Conservation (phyloP, 2,888 invertebrate species). For the Chaitophorus viminalis region DNA sequence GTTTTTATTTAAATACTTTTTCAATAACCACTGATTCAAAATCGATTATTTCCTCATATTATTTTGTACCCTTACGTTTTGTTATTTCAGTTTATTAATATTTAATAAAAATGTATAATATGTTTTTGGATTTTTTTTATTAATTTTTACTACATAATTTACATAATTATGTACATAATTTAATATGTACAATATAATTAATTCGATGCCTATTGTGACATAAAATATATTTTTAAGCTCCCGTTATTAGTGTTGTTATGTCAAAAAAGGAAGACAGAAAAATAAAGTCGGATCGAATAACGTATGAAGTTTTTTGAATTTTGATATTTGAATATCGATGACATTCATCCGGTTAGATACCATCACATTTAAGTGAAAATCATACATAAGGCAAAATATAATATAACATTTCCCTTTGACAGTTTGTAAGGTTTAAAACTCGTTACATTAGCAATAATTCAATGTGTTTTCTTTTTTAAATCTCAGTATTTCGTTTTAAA, state of each 20-base stretch:
- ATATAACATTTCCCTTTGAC: background rate
- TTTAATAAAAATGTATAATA: too few species aligned
- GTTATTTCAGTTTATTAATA: too few species aligned
- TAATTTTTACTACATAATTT: too few species aligned
- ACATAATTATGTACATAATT: too few species aligned
- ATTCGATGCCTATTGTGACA: too few species aligned
- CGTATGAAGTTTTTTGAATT: background rate
- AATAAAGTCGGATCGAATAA: slow-evolving; percentile 18
- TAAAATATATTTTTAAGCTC: too few species aligned
- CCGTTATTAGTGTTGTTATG: background rate
- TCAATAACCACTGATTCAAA: too few species aligned
- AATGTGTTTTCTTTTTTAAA: background rate
- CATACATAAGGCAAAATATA: background rate
- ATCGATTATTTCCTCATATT: too few species aligned
- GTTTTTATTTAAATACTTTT: too few species aligned
- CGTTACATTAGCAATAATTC: background rate
- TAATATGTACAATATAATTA: too few species aligned
- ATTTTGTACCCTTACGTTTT: too few species aligned
- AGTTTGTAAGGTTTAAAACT: background rate
- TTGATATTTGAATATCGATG: slow-evolving; percentile 34
- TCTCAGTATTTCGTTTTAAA: background rate
- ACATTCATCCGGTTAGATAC: slow-evolving; percentile 20
- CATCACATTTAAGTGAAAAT: slow-evolving; percentile 8
- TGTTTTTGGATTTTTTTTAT: too few species aligned
- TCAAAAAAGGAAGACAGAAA: background rate